Percentiles rank a stretch among this genome's conserved stretches.
Evolutionary conservation across 2,888 invertebrate genomes (phyloP).

Genomic region (Scrobipalpa costella): DNA sequence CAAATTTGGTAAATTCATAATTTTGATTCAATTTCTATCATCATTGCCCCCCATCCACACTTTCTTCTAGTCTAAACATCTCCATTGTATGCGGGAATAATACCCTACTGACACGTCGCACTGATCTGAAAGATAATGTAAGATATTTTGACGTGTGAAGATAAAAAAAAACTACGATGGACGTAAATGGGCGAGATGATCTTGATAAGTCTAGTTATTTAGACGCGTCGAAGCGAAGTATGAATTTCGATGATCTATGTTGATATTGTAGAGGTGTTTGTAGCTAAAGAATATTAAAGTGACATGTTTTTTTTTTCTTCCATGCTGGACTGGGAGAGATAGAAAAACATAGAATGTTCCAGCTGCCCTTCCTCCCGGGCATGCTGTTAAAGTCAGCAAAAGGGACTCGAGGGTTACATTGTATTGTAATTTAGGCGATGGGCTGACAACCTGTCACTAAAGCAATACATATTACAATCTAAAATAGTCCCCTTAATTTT

Average conservation of each 20-base stretch:
- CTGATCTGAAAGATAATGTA: slow-evolving; percentile 59
- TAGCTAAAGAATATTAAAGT: neutral
- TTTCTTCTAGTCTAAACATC: neutral
- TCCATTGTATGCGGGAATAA: slow-evolving; percentile 49
- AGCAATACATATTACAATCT: too few species aligned
- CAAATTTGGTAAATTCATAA: neutral
- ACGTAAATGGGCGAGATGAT: slow-evolving; percentile 48
- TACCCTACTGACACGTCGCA: slow-evolving; percentile 53
- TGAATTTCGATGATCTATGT: slow-evolving; percentile 13
- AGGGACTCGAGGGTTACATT: too few species aligned
- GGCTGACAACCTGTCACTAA: too few species aligned
- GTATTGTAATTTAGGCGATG: too few species aligned
- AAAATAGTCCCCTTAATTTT: too few species aligned
- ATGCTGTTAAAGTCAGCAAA: too few species aligned
- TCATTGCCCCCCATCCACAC: neutral
- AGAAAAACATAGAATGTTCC: too few species aligned
- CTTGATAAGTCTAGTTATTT: slow-evolving; percentile 41
- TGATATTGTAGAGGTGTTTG: neutral
- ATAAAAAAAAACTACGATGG: slow-evolving; percentile 46
- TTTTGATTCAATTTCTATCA: neutral
- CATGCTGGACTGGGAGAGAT: too few species aligned
- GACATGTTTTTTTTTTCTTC: too few species aligned
- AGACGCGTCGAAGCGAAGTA: slow-evolving; percentile 24
- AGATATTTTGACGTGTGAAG: slow-evolving; percentile 66
- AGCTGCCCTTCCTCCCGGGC: too few species aligned